These are phyloP conservation scores for Drosophila parthenogenetica DNA, from an alignment of 2,888 invertebrate species.

Conservation along the genomic window DNA sequence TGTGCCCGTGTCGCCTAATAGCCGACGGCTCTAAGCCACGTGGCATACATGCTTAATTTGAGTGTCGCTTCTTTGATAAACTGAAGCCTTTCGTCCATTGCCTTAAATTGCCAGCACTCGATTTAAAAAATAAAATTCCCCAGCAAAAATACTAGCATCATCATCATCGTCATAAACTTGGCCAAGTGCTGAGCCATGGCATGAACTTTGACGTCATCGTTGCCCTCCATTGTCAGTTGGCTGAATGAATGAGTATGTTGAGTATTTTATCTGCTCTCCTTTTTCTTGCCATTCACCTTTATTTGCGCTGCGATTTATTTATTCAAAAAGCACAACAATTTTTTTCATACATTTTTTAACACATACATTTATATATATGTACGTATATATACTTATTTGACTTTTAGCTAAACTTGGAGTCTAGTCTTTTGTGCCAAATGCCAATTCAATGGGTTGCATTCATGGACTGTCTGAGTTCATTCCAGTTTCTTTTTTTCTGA, in stretches of 20 bases:
- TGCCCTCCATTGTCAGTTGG: conserved; percentile 50
- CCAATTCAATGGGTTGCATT: conserved; percentile 72
- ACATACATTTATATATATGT: conserved; percentile 11
- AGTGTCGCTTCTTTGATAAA: conserved; percentile 44
- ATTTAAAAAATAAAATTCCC: conserved; percentile 1
- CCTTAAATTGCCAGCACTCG: conserved; percentile 36
- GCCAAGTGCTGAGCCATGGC: conserved; percentile 43
- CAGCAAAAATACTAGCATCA: conserved; percentile 2
- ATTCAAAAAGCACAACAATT: conserved; percentile 71
- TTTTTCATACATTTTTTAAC: conserved; percentile 34
- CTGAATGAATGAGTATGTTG: conserved; percentile 9
- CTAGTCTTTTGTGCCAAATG: conserved; percentile 72
- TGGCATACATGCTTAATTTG: conserved; percentile 74
- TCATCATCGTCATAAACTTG: conserved; percentile 27
- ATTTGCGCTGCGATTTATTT: conserved; percentile 67
- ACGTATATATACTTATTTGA: conserved; percentile 63
- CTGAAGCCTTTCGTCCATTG: conserved; percentile 31
- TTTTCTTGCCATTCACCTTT: conserved; percentile 63
- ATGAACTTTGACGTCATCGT: conserved; percentile 56
- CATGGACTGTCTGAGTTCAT: conserved; percentile 61
- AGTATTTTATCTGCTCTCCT: conserved; percentile 23
- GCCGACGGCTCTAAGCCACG: conserved; percentile 68
- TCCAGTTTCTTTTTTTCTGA: conserved; percentile 32
- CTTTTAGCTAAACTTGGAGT: conserved; percentile 76
- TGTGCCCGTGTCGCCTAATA: conserved; percentile 65